Evolutionary conservation across 2,797 vertebrate species (phyloP).

Genomic region (Pantherophis alleghaniensis): DNA sequence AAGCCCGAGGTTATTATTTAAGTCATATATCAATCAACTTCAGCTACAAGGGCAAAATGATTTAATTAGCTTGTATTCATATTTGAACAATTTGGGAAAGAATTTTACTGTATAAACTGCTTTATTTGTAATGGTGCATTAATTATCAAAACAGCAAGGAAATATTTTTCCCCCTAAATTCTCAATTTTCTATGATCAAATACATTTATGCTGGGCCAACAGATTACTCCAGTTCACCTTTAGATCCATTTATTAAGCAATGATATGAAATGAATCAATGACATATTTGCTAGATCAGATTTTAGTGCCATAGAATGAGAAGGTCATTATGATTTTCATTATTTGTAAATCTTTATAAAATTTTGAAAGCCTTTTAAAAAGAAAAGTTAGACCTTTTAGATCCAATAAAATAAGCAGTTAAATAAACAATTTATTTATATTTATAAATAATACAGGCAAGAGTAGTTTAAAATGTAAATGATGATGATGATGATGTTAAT

Average conservation of each 20-base stretch:
- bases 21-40: neutral
- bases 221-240: neutral
- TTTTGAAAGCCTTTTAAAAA: neutral
- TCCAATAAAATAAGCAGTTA: neutral
- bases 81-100: neutral
- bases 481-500: no score
- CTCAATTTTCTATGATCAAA: neutral
- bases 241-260: neutral
- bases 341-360: neutral
- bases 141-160: slow-evolving; percentile 1
- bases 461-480: neutral
- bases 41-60: neutral
- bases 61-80: neutral
- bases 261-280: neutral
- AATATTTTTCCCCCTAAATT: neutral
- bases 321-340: neutral
- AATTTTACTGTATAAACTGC: neutral
- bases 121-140: neutral
- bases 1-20: slow-evolving; percentile 1
- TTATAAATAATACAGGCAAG: neutral
- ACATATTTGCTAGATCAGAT: neutral
- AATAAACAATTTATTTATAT: neutral
- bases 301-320: neutral
- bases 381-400: neutral
- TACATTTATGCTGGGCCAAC: neutral